Evolutionary conservation across 2,888 invertebrate genomes (phyloP).

Genomic region (Mimachlamys varia): DNA sequence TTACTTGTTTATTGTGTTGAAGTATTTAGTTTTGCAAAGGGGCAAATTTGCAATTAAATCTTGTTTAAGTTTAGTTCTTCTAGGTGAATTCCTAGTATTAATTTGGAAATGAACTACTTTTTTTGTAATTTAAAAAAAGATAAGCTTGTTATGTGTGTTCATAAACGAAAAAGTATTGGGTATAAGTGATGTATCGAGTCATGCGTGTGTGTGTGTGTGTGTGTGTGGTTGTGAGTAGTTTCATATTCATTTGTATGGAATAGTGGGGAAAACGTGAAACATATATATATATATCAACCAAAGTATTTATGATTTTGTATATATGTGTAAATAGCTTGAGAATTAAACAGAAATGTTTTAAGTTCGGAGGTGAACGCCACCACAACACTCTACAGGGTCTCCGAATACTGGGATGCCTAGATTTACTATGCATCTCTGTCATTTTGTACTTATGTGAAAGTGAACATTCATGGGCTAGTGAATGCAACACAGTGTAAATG

Average conservation of each 20-base stretch:
- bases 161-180: neutral
- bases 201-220: neutral
- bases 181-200: neutral
- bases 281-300: neutral
- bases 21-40: neutral
- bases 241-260: neutral
- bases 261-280: neutral
- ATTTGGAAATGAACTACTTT: neutral
- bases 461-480: neutral
- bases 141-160: neutral
- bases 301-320: slow-evolving; percentile 20
- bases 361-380: neutral
- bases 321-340: neutral
- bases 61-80: neutral
- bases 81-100: no score
- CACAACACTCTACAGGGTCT: neutral
- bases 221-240: neutral
- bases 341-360: neutral
- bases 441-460: neutral
- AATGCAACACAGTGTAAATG: neutral
- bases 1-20: neutral
- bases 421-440: neutral
- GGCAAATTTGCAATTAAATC: neutral
- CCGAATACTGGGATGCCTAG: neutral
- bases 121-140: neutral